These are phyloP conservation scores for Laticauda colubrina DNA, from an alignment of 2,113 vertebrate species.

Conservation along the genomic window DNA sequence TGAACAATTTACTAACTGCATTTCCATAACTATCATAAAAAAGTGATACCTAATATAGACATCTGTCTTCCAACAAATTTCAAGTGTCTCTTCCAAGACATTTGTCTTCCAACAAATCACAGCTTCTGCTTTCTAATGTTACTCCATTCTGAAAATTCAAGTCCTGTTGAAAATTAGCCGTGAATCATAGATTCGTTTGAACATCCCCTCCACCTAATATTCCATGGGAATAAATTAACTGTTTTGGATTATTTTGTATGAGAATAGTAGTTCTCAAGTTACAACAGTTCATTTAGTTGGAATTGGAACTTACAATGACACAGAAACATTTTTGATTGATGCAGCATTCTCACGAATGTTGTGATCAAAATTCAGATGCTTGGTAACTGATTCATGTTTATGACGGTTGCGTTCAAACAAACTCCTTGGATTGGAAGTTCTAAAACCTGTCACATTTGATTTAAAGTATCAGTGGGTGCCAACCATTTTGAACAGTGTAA, in stretches of 20 bases:
- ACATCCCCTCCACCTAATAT: background rate
- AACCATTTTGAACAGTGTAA: background rate
- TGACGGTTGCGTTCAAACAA: background rate
- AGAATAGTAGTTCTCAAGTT: background rate
- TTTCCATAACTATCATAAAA: slow-evolving; percentile 61
- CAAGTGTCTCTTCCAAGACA: no score
- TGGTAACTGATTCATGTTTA: no score
- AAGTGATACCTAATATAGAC: slow-evolving; percentile 50
- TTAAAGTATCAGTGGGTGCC: background rate
- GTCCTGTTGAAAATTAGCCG: background rate
- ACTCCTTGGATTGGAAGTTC: background rate
- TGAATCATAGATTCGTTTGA: background rate
- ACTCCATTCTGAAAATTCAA: slow-evolving; percentile 15
- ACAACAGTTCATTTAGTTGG: background rate
- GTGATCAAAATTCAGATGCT: no score
- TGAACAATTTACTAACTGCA: slow-evolving; percentile 60
- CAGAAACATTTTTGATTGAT: no score
- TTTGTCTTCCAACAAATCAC: slow-evolving; percentile 28
- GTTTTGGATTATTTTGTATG: no score
- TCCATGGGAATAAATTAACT: background rate
- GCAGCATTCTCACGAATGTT: no score
- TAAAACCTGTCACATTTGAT: background rate
- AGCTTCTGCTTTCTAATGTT: slow-evolving; percentile 36
- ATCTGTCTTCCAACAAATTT: slow-evolving; percentile 36
- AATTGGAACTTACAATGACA: no score